These are phyloP conservation scores for Lasaia peninsularis DNA, from an alignment of 1,140 invertebrate species.

Conservation along the genomic window DNA sequence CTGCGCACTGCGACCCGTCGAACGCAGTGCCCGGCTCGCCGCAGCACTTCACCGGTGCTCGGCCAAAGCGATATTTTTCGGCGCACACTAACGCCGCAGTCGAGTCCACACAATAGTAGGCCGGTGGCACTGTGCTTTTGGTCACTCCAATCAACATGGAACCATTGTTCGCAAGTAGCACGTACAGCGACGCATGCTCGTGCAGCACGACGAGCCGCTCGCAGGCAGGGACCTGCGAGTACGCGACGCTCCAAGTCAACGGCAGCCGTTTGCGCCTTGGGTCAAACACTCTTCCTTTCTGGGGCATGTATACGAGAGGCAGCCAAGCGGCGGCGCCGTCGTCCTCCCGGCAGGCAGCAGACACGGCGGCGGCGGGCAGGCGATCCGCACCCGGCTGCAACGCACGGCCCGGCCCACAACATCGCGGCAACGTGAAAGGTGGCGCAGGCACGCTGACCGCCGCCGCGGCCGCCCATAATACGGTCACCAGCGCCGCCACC, in stretches of 20 bases:
- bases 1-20: conserved; percentile 61
- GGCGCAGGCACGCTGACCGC: conserved; percentile 43
- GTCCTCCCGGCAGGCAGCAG: conserved; percentile 35
- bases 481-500: conserved; percentile 25
- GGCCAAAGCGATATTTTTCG: conserved; percentile 35
- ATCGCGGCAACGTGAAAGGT: conserved; percentile 71
- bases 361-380: conserved; percentile 20
- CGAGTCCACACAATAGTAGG: conserved; percentile 79
- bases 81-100: conserved; percentile 79
- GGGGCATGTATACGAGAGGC: conserved; percentile 77
- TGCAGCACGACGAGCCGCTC: conserved; percentile 33
- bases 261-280: conserved; percentile 51
- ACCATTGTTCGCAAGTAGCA: conserved; percentile 78
- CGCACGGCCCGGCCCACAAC: conserved; percentile 70
- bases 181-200: conserved; percentile 55
- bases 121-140: conserved; percentile 49
- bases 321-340: conserved; percentile 55
- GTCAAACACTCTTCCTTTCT: conserved; percentile 37
- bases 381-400: conserved; percentile 42
- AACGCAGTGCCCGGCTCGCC: conserved; percentile 56
- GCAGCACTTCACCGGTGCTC: conserved; percentile 42
- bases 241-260: conserved; percentile 66
- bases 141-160: conserved; percentile 71
- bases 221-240: conserved; percentile 60
- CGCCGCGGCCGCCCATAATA: conserved; percentile 36